These are phyloP conservation scores for Rhynchophorus ferrugineus DNA, from an alignment of 1,140 invertebrate species.

Conservation along the genomic window DNA sequence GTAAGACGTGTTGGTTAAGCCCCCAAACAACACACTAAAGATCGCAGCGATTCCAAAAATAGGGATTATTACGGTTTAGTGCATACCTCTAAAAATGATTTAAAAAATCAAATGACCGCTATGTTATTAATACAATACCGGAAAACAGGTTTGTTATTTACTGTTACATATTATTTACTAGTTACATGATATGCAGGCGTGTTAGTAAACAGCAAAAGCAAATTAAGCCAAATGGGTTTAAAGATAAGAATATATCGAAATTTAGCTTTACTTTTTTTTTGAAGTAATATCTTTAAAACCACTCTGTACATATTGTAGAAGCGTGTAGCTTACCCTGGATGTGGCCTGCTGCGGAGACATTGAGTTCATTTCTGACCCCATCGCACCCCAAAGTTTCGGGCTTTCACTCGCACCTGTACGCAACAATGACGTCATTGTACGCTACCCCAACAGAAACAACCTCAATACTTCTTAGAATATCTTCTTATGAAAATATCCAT, in stretches of 20 bases:
- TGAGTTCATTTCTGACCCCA: constrained; percentile 44
- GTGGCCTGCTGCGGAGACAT: constrained; percentile 45
- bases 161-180: no score
- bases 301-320: constrained; percentile 11
- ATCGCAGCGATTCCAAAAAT: no score
- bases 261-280: no score
- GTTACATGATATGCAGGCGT: constrained; percentile 2
- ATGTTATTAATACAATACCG: no score
- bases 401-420: constrained; percentile 45
- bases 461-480: constrained; percentile 17
- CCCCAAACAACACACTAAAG: no score
- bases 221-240: constrained; percentile 3
- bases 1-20: no score
- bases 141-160: no score
- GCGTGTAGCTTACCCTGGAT: constrained; percentile 54
- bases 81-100: no score
- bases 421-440: constrained; percentile 42
- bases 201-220: constrained; percentile 6
- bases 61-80: no score
- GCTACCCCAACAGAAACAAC: constrained; percentile 37
- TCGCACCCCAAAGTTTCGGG: constrained; percentile 44
- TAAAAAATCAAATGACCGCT: no score
- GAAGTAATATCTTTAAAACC: constrained; percentile 7
- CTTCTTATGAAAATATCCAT: no score
- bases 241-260: background rate